phyloP scores from a whole-genome alignment of 2,888 invertebrate genomes.

The Brachynemurus nebulosus region DNA sequence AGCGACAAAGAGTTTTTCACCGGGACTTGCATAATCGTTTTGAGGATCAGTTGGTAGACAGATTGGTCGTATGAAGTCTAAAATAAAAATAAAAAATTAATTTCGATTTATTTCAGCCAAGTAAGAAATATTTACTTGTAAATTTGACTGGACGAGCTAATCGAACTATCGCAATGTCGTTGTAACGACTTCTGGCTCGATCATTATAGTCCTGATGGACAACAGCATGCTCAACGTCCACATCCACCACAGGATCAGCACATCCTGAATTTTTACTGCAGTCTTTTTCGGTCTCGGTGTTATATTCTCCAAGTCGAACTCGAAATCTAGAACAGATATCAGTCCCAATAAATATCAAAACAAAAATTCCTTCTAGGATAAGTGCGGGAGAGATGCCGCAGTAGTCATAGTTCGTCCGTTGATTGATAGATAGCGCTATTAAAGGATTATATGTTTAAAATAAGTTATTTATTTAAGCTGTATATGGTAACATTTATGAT shows the following conservation, averaged over 20 bases:
- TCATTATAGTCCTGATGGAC: slow-evolving; percentile 1
- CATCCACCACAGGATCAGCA: slow-evolving; percentile 1
- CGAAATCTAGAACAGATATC: background rate
- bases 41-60: slow-evolving; percentile 1
- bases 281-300: background rate
- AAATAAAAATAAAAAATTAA: slow-evolving; percentile 2
- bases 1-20: slow-evolving; percentile 6
- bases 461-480: too few relatives aligned
- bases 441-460: too few relatives aligned
- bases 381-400: too few relatives aligned
- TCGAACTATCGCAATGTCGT: slow-evolving; percentile 6
- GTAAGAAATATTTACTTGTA: slow-evolving; percentile 1
- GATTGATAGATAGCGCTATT: too few relatives aligned
- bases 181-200: background rate
- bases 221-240: background rate
- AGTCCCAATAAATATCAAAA: too few relatives aligned
- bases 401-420: too few relatives aligned
- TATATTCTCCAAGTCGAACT: slow-evolving; percentile 7
- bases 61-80: slow-evolving; percentile 6
- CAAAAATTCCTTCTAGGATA: too few relatives aligned
- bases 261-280: slow-evolving; percentile 2
- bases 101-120: background rate
- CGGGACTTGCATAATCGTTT: slow-evolving; percentile 1
- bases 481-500: too few relatives aligned
- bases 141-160: background rate